Percentiles rank a stretch among this genome's conserved stretches.
Evolutionary conservation across 1,140 invertebrate genomes (phyloP).

Genomic region (Heliconius nattereri): DNA sequence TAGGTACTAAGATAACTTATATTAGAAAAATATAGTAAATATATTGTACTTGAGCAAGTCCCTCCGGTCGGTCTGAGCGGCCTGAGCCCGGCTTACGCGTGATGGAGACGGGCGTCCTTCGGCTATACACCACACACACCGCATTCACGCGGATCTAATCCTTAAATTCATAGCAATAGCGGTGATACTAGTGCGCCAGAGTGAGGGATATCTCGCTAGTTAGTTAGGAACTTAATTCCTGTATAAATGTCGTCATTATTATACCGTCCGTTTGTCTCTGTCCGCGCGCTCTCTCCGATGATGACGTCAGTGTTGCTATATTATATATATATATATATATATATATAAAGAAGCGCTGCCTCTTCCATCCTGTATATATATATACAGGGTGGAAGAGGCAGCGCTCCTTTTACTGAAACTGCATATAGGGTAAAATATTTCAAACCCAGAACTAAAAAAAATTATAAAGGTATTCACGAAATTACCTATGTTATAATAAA

Average conservation of each 20-base stretch:
- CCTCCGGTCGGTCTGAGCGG: conserved; percentile 17
- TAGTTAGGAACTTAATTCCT: conserved; percentile 34
- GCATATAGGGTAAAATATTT: no score
- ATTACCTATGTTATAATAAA: no score
- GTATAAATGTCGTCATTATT: conserved; percentile 37
- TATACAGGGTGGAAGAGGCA: no score
- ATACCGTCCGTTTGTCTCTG: conserved; percentile 26
- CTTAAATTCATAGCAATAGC: background rate
- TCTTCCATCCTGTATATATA: background rate
- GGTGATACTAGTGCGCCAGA: background rate
- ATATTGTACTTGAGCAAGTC: background rate
- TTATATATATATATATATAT: no score
- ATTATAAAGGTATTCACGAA: no score
- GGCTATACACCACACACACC: background rate
- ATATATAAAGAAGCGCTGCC: no score
- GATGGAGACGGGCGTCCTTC: conserved; percentile 37
- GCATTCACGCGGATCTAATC: background rate
- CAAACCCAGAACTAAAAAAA: no score
- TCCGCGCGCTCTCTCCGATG: background rate
- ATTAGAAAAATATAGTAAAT: background rate
- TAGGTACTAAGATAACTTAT: background rate
- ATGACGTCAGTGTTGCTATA: background rate
- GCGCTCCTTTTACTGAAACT: no score
- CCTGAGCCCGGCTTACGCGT: conserved; percentile 33
- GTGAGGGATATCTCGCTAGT: background rate